Conservation (phyloP, 1,140 invertebrate species). For the Littorina saxatilis region DNA sequence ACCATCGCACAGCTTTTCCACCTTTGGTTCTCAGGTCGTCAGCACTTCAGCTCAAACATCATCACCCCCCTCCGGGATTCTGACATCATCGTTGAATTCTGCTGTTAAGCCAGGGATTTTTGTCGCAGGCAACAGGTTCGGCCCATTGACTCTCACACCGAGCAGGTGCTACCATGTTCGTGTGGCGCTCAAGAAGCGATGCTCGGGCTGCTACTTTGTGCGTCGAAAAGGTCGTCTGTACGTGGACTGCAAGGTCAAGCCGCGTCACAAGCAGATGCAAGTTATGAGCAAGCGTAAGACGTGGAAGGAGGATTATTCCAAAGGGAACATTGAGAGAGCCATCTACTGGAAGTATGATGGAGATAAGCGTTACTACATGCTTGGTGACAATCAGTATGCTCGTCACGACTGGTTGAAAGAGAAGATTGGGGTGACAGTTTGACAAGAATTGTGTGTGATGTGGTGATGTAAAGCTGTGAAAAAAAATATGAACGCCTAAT, state of each 20-base stretch:
- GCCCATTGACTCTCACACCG: neutral
- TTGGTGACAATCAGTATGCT: constrained; percentile 21
- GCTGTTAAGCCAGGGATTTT: neutral
- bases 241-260: constrained; percentile 85
- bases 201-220: constrained; percentile 86
- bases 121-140: neutral
- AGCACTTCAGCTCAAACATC: neutral
- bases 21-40: neutral
- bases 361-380: constrained; percentile 36
- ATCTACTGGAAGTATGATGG: constrained; percentile 30
- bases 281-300: constrained; percentile 76
- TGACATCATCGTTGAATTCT: neutral
- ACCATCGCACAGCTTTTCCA: neutral
- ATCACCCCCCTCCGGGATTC: neutral
- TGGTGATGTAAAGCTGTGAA: no score
- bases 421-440: constrained; percentile 24
- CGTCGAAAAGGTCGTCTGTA: constrained; percentile 82
- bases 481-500: no score
- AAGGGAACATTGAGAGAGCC: constrained; percentile 37
- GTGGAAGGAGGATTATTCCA: constrained; percentile 51
- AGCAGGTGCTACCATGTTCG: constrained; percentile 77
- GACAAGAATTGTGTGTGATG: neutral
- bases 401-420: constrained; percentile 26
- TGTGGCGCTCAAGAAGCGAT: constrained; percentile 80
- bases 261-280: constrained; percentile 87